Base-by-base conservation (phyloP, 2,113 vertebrate genomes). In the Takifugu bimaculatus region DNA sequence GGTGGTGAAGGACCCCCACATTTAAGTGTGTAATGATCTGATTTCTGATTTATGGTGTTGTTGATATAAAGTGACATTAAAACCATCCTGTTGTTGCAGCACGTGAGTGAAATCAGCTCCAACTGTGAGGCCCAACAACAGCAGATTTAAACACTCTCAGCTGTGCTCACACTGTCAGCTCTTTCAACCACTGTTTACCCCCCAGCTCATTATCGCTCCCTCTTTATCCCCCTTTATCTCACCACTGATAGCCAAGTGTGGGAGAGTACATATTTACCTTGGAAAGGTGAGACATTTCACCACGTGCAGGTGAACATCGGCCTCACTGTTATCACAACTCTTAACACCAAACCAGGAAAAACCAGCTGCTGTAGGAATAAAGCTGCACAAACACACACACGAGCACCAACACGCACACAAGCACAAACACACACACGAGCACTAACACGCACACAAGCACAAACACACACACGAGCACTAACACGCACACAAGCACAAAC, bases 141-240 rank as follows among this genome's bases (percentile, higher is more conserved):
- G 59, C 60, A 62, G 74, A 84, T 74, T 88, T 91, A 91, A 93
- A 87, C 87, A 71, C 77, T 92, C 72, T 94, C 93, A 93, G 89
- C 92, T 94, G 92, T 93, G 90, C 86, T 91, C 88, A 91, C 91
- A 91, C 75, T 60, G 56, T 85, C 63, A 58, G 65, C 56, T 64
- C 88, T 71, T 93, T 91, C 88, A 86, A 85, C 85, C 77, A 75
- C 77, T 85, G 69, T 84, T 90, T 79, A 82, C 68, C 15, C 50
- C 64, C 2, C 13, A 13, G 72, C 48, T 60, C 68, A 65, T 71
- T 72, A 73, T 72, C 72, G 45, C 70, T 14, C 51, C 54, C 13
- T 60, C 54, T 53, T 52, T 60, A 20, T 47, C 68, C 39, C 14
- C 26, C 52, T 68, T 69, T 72, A 73, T 71, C 73, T 68, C 64